Base-by-base conservation (phyloP, 2,113 vertebrate species). In the Chloropsis cyanopogon region DNA sequence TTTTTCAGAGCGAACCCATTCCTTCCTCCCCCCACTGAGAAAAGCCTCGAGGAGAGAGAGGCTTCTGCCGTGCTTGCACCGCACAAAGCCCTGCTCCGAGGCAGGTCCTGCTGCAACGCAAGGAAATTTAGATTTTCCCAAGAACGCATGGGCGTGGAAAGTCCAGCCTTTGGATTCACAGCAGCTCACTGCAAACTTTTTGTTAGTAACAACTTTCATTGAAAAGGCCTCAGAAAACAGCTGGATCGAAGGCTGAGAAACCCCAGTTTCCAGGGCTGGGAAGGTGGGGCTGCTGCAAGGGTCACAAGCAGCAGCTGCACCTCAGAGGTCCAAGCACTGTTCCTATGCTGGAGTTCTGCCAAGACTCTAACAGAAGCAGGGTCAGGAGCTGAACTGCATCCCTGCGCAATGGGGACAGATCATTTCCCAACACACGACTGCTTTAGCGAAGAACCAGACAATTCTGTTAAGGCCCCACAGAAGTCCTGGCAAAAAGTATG, bases 21-120 rank as follows among this genome's bases (percentile, higher is more conserved):
- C 84, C 91, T 94, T 94, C 93, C 93, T 90, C 87, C 90, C 91
- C 92, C 92, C 84, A 49, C 82, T 64, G 79, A 86, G 93, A 90
- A 92, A 88, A 93, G 82, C 82, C 88, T 88, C 3, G 11, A 88
- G 80, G 16, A 37, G 41, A 59, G n/a, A 29, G 44, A 60, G 88
- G 90, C 82, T 90, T 54, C 59, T 47, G 82, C 80, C 1, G 2
- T 0, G 19, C 68, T 66, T 7, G 0, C 1, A 1, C 88, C 0
- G 4, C 90, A 88, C 88, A 64, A 70, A 71, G 83, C 80, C 22
- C 24, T 3, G 46, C 41, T 88, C 8, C 4, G 3, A 92, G 50
- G 75, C 88, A 80, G 63, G 47, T 63, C 76, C 72, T 5, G 23
- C 84, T 81, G 79, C 6, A 22, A 54, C 1, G 2, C 79, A 50